These are phyloP conservation scores for Chaetorhynchus papuensis DNA, from an alignment of 2,113 vertebrate species.

Conservation along the genomic window DNA sequence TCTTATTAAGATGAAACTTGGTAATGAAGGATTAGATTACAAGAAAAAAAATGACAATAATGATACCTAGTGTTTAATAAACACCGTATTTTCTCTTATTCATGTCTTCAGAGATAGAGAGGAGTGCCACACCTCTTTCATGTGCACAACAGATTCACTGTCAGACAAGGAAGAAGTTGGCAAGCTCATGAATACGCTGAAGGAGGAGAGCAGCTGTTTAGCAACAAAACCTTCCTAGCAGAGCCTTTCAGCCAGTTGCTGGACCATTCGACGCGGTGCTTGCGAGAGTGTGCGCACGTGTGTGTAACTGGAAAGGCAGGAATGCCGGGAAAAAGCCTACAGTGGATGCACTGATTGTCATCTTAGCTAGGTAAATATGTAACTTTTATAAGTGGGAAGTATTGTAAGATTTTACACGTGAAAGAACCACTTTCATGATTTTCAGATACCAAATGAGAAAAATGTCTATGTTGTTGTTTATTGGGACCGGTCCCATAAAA, in stretches of 20 bases:
- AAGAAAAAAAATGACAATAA: slow-evolving; percentile 13
- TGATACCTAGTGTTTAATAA: slow-evolving; percentile 12
- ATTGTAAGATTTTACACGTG: neutral
- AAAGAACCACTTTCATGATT: neutral
- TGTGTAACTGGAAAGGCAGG: neutral
- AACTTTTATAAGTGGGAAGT: neutral
- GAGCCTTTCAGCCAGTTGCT: slow-evolving; percentile 26
- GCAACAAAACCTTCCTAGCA: slow-evolving; percentile 29
- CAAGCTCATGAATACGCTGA: slow-evolving; percentile 35
- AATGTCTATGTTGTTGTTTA: neutral
- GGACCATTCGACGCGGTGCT: neutral
- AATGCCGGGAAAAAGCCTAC: neutral
- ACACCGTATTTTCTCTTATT: neutral
- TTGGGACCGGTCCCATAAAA: neutral
- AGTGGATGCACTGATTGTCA: neutral
- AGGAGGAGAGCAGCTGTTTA: slow-evolving; percentile 48
- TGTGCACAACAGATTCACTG: slow-evolving; percentile 42
- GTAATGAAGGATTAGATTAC: slow-evolving; percentile 4
- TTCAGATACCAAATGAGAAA: neutral
- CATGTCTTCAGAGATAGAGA: neutral
- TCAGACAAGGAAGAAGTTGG: slow-evolving; percentile 21
- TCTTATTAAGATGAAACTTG: neutral
- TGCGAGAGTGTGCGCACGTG: rapidly evolving
- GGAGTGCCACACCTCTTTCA: slow-evolving; percentile 23
- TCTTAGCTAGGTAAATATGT: neutral